A percentile compares a stretch with the other conserved stretches of the same genome.
These are phyloP conservation scores for Caenorhabditis inopinata DNA, from an alignment of 1,140 invertebrate species.

Conservation along the genomic window DNA sequence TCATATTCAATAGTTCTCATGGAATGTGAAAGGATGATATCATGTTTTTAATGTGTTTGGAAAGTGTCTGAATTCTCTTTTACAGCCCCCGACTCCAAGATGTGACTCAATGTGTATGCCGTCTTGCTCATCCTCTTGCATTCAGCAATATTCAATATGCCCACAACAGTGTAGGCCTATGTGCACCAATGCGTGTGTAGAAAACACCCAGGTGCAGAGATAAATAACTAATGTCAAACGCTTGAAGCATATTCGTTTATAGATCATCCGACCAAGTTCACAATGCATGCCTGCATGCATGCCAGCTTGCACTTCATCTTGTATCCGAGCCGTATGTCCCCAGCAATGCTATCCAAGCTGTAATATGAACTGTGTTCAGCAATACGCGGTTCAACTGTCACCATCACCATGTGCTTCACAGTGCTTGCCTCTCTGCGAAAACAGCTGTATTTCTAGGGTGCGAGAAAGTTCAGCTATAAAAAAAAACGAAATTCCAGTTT, in stretches of 20 bases:
- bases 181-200: slow-evolving; percentile 26
- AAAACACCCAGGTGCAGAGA: neutral
- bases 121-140: slow-evolving; percentile 4
- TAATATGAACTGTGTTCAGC: slow-evolving; percentile 21
- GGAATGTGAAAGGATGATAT: no score
- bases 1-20: no score
- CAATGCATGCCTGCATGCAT: slow-evolving; percentile 37
- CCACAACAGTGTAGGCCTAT: slow-evolving; percentile 27
- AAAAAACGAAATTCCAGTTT: neutral
- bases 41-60: no score
- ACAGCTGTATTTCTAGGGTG: slow-evolving; percentile 34
- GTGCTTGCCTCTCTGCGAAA: slow-evolving; percentile 36
- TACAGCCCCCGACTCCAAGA: neutral
- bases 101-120: slow-evolving; percentile 33
- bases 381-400: slow-evolving; percentile 28
- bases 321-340: slow-evolving; percentile 30
- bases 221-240: neutral
- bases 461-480: neutral
- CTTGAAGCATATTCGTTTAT: no score
- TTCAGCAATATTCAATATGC: slow-evolving; percentile 12
- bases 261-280: neutral
- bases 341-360: slow-evolving; percentile 36
- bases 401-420: slow-evolving; percentile 33
- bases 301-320: slow-evolving; percentile 22
- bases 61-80: neutral